A percentile compares a stretch with the other conserved stretches of the same genome.
These are phyloP conservation scores for Aix galericulata DNA, from an alignment of 2,113 vertebrate species.

Conservation along the genomic window DNA sequence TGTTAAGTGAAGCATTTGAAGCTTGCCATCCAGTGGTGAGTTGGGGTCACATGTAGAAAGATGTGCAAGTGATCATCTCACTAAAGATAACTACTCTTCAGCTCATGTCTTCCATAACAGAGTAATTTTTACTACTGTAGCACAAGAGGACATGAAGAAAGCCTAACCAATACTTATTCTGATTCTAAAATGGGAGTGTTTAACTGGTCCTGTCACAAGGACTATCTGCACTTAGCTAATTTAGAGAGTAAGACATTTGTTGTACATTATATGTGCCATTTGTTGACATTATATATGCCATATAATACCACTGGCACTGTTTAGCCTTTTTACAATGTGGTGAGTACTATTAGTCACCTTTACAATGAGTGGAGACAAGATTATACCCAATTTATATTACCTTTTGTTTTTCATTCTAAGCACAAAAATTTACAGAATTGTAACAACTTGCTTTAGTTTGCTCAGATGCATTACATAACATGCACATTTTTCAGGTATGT, in stretches of 20 bases:
- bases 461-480: neutral
- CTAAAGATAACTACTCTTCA: neutral
- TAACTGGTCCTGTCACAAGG: neutral
- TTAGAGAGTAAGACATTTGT: neutral
- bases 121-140: neutral
- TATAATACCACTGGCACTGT: neutral
- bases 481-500: accelerated
- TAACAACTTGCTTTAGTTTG: neutral
- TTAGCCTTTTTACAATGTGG: neutral
- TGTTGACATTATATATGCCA: too few relatives aligned
- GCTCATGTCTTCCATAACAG: neutral
- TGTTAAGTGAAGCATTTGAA: conserved; percentile 92
- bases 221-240: neutral
- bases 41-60: neutral
- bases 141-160: neutral
- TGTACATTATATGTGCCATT: neutral
- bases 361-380: neutral
- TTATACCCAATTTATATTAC: accelerated
- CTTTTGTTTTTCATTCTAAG: neutral
- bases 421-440: neutral
- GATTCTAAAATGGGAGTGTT: neutral
- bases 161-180: neutral
- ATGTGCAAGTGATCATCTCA: neutral
- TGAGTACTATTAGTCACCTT: neutral
- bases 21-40: conserved; percentile 96